These are phyloP conservation scores for Drosophila truncata DNA, from an alignment of 1,140 invertebrate species.

Conservation along the genomic window DNA sequence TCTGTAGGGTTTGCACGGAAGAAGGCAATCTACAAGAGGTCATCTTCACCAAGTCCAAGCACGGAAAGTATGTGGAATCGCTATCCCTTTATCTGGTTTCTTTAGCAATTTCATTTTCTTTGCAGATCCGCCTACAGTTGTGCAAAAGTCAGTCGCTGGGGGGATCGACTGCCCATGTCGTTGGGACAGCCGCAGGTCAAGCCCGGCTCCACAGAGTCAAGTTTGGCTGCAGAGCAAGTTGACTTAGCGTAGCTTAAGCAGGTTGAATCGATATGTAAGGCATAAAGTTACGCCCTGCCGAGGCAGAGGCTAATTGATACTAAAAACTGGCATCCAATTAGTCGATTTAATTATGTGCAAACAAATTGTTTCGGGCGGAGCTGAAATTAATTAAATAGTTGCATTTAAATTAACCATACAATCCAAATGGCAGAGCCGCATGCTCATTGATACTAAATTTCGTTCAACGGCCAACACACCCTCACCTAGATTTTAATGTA, in stretches of 20 bases:
- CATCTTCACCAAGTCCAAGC: conserved; percentile 90
- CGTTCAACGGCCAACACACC: conserved; percentile 61
- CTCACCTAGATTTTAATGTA: conserved; percentile 65
- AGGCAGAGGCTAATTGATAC: conserved; percentile 38
- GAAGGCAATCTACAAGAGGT: conserved; percentile 91
- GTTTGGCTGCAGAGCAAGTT: conserved; percentile 4
- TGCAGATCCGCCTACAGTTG: conserved; percentile 89
- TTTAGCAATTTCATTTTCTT: conserved; percentile 21
- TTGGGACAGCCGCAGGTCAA: conserved; percentile 58
- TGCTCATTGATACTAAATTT: conserved; percentile 69
- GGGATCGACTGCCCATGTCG: conserved; percentile 89
- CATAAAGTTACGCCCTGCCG: conserved; percentile 28
- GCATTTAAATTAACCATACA: conserved; percentile 66
- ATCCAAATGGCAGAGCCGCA: conserved; percentile 34
- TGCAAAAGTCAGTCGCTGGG: conserved; percentile 90
- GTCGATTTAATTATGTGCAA: conserved; percentile 76
- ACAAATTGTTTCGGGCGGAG: conserved; percentile 68
- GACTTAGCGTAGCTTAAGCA: conserved; percentile 44
- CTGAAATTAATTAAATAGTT: conserved; percentile 74
- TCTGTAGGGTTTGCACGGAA: conserved; percentile 92
- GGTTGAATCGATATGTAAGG: conserved; percentile 29
- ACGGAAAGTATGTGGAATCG: conserved; percentile 87
- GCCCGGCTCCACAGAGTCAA: conserved; percentile 9
- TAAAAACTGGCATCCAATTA: conserved; percentile 65
- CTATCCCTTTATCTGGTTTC: background rate